Percentiles rank a stretch among this genome's conserved stretches.
Conservation (phyloP, 2,888 invertebrate species). For the Sturmia bella region DNA sequence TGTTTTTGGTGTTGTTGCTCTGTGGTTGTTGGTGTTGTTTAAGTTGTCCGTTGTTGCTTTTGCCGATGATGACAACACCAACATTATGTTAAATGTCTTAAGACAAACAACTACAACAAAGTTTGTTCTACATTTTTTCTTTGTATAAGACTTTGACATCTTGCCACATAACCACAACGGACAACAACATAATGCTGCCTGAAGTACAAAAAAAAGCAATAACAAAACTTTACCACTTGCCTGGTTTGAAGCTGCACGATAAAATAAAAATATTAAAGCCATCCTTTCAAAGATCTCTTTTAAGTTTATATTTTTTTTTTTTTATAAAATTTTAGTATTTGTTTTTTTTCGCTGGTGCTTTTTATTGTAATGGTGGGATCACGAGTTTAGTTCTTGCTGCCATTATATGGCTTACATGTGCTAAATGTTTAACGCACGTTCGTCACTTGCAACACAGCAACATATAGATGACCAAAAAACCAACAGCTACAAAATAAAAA, state of each 20-base stretch:
- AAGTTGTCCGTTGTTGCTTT: conserved; percentile 12
- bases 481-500: conserved; percentile 49
- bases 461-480: conserved; percentile 63
- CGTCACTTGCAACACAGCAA: conserved; percentile 53
- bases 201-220: not conserved
- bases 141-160: conserved; percentile 62
- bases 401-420: conserved; percentile 57
- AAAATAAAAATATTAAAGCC: conserved; percentile 32
- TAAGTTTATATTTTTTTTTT: conserved; percentile 23
- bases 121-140: conserved; percentile 48
- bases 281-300: conserved; percentile 55
- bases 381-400: conserved; percentile 63
- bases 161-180: conserved; percentile 56
- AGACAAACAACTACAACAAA: conserved; percentile 52
- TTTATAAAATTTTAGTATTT: conserved; percentile 28
- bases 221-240: conserved; percentile 1
- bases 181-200: conserved; percentile 29
- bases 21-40: conserved; percentile 34
- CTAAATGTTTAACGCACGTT: conserved; percentile 68
- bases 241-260: not conserved
- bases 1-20: conserved; percentile 34
- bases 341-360: conserved; percentile 41
- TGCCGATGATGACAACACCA: conserved; percentile 58
- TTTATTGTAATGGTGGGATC: conserved; percentile 68
- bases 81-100: conserved; percentile 63